Conservation (phyloP, 2,113 vertebrate genomes). For the Mirza zaza region DNA sequence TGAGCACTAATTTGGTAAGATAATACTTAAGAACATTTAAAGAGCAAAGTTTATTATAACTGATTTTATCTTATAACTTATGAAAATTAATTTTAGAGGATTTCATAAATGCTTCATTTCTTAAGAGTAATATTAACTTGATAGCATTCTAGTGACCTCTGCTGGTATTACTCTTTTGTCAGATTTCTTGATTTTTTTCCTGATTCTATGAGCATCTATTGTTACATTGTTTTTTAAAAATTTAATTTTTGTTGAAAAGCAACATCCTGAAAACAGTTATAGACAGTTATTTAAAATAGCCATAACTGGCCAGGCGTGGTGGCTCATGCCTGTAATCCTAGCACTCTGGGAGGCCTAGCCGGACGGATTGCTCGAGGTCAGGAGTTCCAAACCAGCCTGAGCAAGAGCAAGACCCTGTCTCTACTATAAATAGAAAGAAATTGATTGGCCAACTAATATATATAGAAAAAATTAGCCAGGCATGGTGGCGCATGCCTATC, state of each 20-base stretch:
- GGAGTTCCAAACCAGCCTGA: too few relatives aligned
- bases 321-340: too few relatives aligned
- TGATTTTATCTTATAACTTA: not conserved
- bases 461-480: too few relatives aligned
- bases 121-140: not conserved
- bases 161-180: not conserved
- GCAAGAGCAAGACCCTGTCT: too few relatives aligned
- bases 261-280: not conserved
- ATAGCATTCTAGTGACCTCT: not conserved
- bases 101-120: not conserved
- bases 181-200: not conserved
- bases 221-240: not conserved
- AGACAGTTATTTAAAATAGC: not conserved
- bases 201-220: not conserved
- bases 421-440: too few relatives aligned
- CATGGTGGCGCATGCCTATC: too few relatives aligned
- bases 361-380: too few relatives aligned
- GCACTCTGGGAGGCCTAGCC: too few relatives aligned
- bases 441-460: too few relatives aligned
- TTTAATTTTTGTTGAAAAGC: conserved; percentile 4
- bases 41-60: not conserved
- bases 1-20: not conserved
- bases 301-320: not conserved
- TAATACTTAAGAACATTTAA: not conserved
- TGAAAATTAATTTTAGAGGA: not conserved